Evolutionary conservation across 1,140 invertebrate genomes (phyloP), one percentile per base, ranked within the genome.

Genomic region (Neodiprion virginianus): DNA sequence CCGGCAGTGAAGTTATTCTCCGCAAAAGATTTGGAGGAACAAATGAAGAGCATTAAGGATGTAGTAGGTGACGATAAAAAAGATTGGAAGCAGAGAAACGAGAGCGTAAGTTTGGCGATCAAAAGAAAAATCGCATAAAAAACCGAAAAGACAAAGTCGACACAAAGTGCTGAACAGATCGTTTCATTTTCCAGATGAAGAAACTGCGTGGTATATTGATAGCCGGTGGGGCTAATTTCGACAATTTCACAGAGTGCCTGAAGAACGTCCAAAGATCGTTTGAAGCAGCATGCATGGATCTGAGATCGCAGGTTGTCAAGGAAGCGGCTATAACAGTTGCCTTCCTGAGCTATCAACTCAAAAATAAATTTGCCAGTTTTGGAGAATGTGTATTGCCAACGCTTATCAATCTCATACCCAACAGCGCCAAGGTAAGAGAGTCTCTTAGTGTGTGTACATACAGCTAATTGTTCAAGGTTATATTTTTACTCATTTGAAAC

Each of bases 291-390:
- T 92, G 97, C 75, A 97, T 96, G 89, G 98, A 99, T 90, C 89
- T 99, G 3, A 90, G 98, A 82, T 97, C 93, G 77, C 93, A 98
- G 89, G 96, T 99, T 72, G 96, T 97, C 0, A 90, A 98, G 75
- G 98, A 99, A 88, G 96, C 95, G 0, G 99, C 97, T 85, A 96
- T 99, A 69, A 97, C 97, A 1, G 93, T 99, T 74, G 96, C 97
- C 40, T 98, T 93, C 89, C 91, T 98, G 86, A 94, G 96, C 69
- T 95, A 97, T 86, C 91, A 92, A 53, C 81, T 99, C 67, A 93
- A 93, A 72, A 94, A 91, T 77, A 96, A 95, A 85, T 91, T 97
- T 80, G 97, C 98, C 76, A 93, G 93, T 85, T 95, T 97, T 87
- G 94, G 94, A 23, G 94, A 97, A 84, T 90, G 92, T 73, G 90